Evolutionary conservation across 2,113 vertebrate species (phyloP), one percentile per base, ranked within the genome.

Genomic region (Ramphastos sulfuratus): DNA sequence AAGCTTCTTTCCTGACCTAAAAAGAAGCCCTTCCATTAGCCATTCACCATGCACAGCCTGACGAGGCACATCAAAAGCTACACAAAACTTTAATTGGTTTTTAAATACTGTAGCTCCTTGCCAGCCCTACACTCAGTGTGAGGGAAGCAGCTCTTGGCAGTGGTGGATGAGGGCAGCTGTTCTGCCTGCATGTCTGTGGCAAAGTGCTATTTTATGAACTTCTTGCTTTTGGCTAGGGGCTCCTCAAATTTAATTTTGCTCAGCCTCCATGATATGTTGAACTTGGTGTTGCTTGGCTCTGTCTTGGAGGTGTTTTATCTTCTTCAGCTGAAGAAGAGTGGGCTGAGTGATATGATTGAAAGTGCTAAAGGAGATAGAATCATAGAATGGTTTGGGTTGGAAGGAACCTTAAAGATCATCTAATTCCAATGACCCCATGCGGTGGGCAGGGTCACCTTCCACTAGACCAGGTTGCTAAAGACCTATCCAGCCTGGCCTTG

Each of bases 141-240:
- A 76, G 67, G 42, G 61, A 73, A 39, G 72, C 78, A 73, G 74
- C 74, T 87, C 70, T 87, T 94, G 83, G 74, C 86, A 84, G 79
- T 17, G 63, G 75, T 65, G 78, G 70, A 21, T 56, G 15, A 46
- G 90, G 79, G 75, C 83, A 95, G 79, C 70, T 92, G 0, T 79
- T 94, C 35, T 65, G 44, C 76, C 39, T 82, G 35, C 30, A 8
- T 42, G 2, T 25, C 74, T 35, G 18, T 23, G 48, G 28, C 14
- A 14, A 56, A 79, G 37, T 46, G 33, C 39, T 85, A 2, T 84
- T 90, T 90, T 70, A 63, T 76, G 19, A 89, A 25, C 39, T 81
- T 9, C 58, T 88, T 88, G 61, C 48, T 60, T 80, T 65, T 92
- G 90, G 75, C 31, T 50, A 3, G 0, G 7, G 2, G 8, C 39